Percentiles rank a stretch among this genome's conserved stretches.
Conservation (phyloP, 2,888 invertebrate species). For the Laothoe populi region DNA sequence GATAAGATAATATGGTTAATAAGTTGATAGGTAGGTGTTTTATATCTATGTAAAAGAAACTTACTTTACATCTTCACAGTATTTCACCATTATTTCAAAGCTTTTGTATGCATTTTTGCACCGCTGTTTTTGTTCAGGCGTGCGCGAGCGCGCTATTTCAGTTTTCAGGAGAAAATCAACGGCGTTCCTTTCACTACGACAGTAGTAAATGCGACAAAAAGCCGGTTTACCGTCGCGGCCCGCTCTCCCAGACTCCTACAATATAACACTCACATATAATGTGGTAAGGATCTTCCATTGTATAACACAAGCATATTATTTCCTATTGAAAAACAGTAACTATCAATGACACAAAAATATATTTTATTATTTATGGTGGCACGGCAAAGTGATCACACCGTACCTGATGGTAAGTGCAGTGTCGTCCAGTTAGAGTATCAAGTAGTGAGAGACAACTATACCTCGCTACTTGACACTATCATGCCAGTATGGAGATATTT, state of each 20-base stretch:
- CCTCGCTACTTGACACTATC: too few species aligned
- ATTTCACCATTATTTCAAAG: conserved; percentile 93
- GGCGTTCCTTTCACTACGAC: conserved; percentile 91
- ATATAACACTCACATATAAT: conserved; percentile 1
- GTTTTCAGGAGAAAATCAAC: conserved; percentile 91
- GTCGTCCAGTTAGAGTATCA: too few species aligned
- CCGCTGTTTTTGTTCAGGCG: conserved; percentile 82
- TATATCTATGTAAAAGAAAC: conserved; percentile 38
- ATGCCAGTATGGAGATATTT: too few species aligned
- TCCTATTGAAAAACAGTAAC: too few species aligned
- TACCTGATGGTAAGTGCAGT: too few species aligned
- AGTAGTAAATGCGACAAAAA: conserved; percentile 96
- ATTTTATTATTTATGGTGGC: too few species aligned
- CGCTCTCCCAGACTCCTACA: conserved; percentile 96
- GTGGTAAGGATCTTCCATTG: neutral
- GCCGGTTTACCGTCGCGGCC: conserved; percentile 97
- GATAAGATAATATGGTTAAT: too few species aligned
- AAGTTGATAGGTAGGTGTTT: too few species aligned
- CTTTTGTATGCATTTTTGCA: conserved; percentile 89
- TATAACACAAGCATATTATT: too few species aligned
- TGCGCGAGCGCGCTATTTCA: conserved; percentile 87
- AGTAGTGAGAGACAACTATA: too few species aligned
- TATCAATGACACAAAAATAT: too few species aligned
- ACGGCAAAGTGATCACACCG: too few species aligned
- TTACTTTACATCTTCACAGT: conserved; percentile 92